phyloP scores from a whole-genome alignment of 2,888 invertebrate genomes.

The Neoscelio sp. region DNA sequence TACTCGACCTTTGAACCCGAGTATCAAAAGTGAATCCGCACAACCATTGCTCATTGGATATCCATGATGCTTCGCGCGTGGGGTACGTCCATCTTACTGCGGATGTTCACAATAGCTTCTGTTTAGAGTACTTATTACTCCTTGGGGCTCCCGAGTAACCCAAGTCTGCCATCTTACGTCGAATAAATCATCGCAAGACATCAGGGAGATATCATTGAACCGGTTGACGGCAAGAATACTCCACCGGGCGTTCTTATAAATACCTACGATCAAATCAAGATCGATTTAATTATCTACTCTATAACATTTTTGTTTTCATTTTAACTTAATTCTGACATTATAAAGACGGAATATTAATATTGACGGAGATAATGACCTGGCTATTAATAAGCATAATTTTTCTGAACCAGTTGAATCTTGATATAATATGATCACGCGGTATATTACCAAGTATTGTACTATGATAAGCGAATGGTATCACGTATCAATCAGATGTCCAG shows the following conservation, averaged over 20 bases:
- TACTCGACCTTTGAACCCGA: conserved; percentile 65
- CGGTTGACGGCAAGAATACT: conserved; percentile 78
- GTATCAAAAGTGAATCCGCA: conserved; percentile 67
- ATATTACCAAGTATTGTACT: conserved; percentile 70
- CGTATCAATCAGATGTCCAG: conserved; percentile 81
- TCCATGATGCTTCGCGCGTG: conserved; percentile 70
- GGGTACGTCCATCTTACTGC: conserved; percentile 80
- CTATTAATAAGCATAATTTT: conserved; percentile 36
- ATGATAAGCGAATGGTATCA: conserved; percentile 79
- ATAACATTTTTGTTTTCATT: conserved; percentile 33
- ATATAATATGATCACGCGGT: conserved; percentile 70
- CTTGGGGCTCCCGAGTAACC: conserved; percentile 73
- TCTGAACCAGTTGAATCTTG: conserved; percentile 6
- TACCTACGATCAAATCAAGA: conserved; percentile 56
- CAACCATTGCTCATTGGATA: conserved; percentile 63
- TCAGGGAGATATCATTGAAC: conserved; percentile 82
- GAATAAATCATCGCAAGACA: conserved; percentile 82
- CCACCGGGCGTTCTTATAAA: conserved; percentile 75
- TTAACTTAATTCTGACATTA: conserved; percentile 21
- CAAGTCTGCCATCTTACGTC: conserved; percentile 81
- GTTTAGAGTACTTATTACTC: conserved; percentile 80
- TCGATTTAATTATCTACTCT: conserved; percentile 47
- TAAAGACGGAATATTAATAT: conserved; percentile 37
- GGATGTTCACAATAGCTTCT: conserved; percentile 82
- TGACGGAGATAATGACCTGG: conserved; percentile 24